Percentiles rank a stretch among this genome's conserved stretches.
Conservation (phyloP, 2,797 vertebrate species). For the Octomys mimax region DNA sequence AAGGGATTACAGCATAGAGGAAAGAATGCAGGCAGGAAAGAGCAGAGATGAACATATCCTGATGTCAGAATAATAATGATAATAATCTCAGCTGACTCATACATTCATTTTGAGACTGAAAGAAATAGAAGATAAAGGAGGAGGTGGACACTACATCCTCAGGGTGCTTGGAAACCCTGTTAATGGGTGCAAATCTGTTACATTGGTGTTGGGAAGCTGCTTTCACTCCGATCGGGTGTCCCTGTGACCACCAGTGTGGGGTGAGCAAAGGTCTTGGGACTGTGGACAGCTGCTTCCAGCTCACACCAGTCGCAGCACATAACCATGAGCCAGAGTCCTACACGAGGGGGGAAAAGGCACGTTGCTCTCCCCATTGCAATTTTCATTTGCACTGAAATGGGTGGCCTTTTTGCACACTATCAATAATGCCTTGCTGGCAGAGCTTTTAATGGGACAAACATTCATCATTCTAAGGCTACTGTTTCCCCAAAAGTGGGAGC, state of each 20-base stretch:
- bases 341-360: slow-evolving; percentile 56
- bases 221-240: neutral
- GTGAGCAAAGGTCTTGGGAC: slow-evolving; percentile 28
- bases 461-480: slow-evolving; percentile 82
- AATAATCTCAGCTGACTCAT: slow-evolving; percentile 13
- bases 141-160: neutral
- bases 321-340: slow-evolving; percentile 35
- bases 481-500: slow-evolving; percentile 72
- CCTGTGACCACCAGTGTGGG: neutral
- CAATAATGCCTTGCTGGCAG: slow-evolving; percentile 79
- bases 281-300: slow-evolving; percentile 56
- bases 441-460: slow-evolving; percentile 78
- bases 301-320: slow-evolving; percentile 11
- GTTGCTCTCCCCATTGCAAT: slow-evolving; percentile 79
- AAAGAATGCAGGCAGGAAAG: neutral
- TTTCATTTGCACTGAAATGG: slow-evolving; percentile 81
- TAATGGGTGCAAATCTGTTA: neutral
- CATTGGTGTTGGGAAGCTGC: neutral
- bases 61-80: slow-evolving; percentile 31
- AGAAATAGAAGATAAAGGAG: neutral
- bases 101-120: neutral
- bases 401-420: slow-evolving; percentile 79
- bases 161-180: neutral
- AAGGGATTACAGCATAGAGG: neutral
- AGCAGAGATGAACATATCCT: neutral